Percentiles rank a stretch among this genome's conserved stretches.
Evolutionary conservation across 2,888 invertebrate genomes (phyloP).

Genomic region (Baronia brevicornis): DNA sequence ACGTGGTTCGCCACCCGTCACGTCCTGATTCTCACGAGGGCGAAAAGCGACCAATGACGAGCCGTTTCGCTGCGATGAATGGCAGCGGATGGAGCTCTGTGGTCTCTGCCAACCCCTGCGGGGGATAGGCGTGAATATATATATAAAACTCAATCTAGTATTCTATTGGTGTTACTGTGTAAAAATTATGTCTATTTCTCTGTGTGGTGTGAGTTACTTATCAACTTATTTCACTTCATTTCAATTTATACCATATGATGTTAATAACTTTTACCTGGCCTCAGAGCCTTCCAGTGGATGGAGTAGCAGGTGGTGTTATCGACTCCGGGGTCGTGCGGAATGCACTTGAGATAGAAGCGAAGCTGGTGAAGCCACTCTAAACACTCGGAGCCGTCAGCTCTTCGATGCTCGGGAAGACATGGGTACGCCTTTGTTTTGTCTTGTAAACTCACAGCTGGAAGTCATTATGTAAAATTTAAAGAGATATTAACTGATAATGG

Average conservation of each 20-base stretch:
- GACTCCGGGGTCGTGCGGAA: conserved; percentile 64
- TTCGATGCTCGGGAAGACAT: conserved; percentile 78
- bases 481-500: neutral
- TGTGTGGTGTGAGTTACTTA: too few relatives aligned
- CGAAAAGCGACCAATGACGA: too few relatives aligned
- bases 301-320: conserved; percentile 88
- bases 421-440: conserved; percentile 80
- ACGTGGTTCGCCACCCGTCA: too few relatives aligned
- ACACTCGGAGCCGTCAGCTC: conserved; percentile 80
- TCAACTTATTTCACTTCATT: too few relatives aligned
- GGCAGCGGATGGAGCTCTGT: too few relatives aligned
- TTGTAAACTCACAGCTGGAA: conserved; percentile 73
- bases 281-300: conserved; percentile 87
- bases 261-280: conserved; percentile 51
- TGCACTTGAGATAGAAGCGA: conserved; percentile 80
- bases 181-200: neutral
- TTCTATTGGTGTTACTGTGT: neutral
- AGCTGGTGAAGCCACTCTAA: conserved; percentile 88
- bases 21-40: too few relatives aligned
- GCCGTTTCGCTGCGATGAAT: too few relatives aligned
- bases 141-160: neutral
- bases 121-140: too few relatives aligned
- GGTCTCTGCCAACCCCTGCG: too few relatives aligned
- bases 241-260: too few relatives aligned
- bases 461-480: neutral